Base-by-base conservation (phyloP, 2,113 vertebrate species). In the Anarhynchus alexandrinus region DNA sequence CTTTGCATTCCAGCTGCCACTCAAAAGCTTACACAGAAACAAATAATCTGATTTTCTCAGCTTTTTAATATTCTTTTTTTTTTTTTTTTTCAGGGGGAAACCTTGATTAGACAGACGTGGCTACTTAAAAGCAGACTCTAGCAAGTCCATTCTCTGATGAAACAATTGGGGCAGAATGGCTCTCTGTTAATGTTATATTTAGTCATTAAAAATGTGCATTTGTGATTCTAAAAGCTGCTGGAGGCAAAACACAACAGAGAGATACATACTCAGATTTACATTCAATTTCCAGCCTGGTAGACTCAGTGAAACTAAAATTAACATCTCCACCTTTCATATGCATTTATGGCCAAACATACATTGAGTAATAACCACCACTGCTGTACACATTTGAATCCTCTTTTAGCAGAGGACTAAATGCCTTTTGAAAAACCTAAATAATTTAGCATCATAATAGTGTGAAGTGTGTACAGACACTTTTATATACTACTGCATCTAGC, bases 161-260 rank as follows among this genome's bases (percentile, higher is more conserved):
- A 97, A 97, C 88, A 97, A 97, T 12, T 97, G 95, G 96, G 88
- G 96, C 96, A 97, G 96, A 97, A 97, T 95, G 95, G 90, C 72
- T 91, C 83, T 77, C 93, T 96, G 40, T 67, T 96, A 96, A 96
- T 89, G 85, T 96, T 97, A 89, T 90, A 94, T 96, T 96, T 97
- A 91, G 92, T 96, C 97, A 97, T 97, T 97, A 97, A 97, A 97
- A 97, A 97, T 94, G 92, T 97, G 96, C 96, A 96, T 96, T 97
- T 96, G 96, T 82, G 91, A 97, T 96, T 92, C 94, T 94, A 89
- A 96, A 97, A 96, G 93, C 82, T 95, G 93, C 97, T 95, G 80
- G 91, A 95, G 96, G 97, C 96, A 95, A 97, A 96, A 95, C 80
- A 91, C 77, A 96, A 91, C 67, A 82, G 86, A 90, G 78, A 93